Base-by-base conservation (phyloP, 1,140 invertebrate genomes). In the Saccostrea cuccullata region DNA sequence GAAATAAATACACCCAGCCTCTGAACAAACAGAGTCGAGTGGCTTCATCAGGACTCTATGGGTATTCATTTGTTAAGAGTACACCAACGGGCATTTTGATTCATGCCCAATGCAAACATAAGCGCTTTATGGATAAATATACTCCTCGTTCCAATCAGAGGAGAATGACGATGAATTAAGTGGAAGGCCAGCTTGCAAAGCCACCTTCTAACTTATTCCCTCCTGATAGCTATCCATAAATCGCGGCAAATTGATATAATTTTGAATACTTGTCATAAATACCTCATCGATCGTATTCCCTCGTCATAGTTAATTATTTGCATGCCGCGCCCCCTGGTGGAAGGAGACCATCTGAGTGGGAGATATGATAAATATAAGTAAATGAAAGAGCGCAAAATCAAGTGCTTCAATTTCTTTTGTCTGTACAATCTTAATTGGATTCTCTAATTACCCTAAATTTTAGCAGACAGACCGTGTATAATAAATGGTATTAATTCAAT, bases 331-430 rank as follows among this genome's bases (percentile, higher is more conserved):
- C 70, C 70, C 26, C 70, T 77, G 13, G 12, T 30, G 70, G 26
- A 30, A 36, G 70, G 23, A 77, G 70, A 73, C 26, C 26, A 77
- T 36, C 26, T 77, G 70, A 77, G 70, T 77, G 70, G 70, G 70
- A 77, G 70, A 77, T 77, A 77, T 77, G 70, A 77, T 77, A 77
- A 77, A 77, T 77, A 77, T 77, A 77, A 77, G 70, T 26, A 77
- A 77, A 26, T 15, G 70, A 30, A 9, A 26, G 70, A 77, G 11
- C 70, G 13, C 5, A 26, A 23, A 13, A 36, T 73, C 9, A 73
- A 77, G 30, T 36, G 12, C 11, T 30, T 30, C 26, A 11, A 9
- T 26, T 77, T 3, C 0, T 4, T 4, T 77, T 77, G 70, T 77
- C 26, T 2, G 30, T 77, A 30, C 15, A 15, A 36, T 30, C 23